These are phyloP conservation scores for Asteroscopus sphinx DNA, from an alignment of 2,888 invertebrate genomes.

Conservation along the genomic window DNA sequence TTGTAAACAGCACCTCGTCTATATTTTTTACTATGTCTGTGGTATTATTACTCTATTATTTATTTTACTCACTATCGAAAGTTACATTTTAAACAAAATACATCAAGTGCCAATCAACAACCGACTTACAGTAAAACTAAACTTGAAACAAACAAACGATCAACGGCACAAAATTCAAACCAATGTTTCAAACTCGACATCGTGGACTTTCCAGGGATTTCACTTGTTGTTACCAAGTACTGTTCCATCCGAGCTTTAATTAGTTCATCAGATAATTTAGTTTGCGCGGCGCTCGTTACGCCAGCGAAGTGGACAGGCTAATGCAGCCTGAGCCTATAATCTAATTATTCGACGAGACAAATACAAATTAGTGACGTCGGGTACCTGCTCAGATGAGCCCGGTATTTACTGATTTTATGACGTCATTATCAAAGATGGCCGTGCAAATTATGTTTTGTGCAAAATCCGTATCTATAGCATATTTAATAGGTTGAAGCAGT, in stretches of 20 bases:
- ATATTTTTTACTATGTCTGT: too few relatives aligned
- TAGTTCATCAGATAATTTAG: constrained; percentile 84
- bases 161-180: constrained; percentile 31
- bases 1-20: too few relatives aligned
- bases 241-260: constrained; percentile 75
- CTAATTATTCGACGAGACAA: constrained; percentile 81
- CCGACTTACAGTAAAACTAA: constrained; percentile 38
- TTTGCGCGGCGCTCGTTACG: constrained; percentile 81
- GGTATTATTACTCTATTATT: too few relatives aligned
- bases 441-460: not conserved
- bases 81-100: too few relatives aligned
- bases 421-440: constrained; percentile 26
- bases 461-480: too few relatives aligned
- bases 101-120: too few relatives aligned
- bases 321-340: constrained; percentile 81
- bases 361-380: constrained; percentile 75
- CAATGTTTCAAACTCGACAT: constrained; percentile 42
- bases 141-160: constrained; percentile 33
- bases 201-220: constrained; percentile 53
- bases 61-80: too few relatives aligned
- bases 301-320: constrained; percentile 77
- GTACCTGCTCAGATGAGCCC: constrained; percentile 50
- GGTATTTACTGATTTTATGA: constrained; percentile 30
- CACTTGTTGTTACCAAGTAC: constrained; percentile 72
- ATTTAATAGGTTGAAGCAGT: too few relatives aligned